Evolutionary conservation across 2,888 invertebrate genomes (phyloP).

Genomic region (Calliphora vomitoria): DNA sequence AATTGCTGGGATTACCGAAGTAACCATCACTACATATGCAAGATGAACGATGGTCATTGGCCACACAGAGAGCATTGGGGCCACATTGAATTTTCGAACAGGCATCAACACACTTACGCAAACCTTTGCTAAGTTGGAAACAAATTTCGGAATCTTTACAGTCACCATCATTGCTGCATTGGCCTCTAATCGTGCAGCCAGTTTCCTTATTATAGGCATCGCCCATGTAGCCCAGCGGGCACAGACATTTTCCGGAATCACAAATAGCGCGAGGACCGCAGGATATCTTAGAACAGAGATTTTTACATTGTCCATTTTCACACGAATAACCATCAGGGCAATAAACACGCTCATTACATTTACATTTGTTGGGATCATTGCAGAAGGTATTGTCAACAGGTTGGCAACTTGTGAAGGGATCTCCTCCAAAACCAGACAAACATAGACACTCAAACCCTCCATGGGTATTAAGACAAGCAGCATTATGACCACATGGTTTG

Average conservation of each 20-base stretch:
- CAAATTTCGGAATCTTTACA: constrained; percentile 94
- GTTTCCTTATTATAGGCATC: constrained; percentile 89
- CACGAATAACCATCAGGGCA: constrained; percentile 92
- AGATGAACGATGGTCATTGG: constrained; percentile 92
- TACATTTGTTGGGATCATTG: constrained; percentile 88
- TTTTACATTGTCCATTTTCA: constrained; percentile 89
- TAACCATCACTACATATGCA: constrained; percentile 94
- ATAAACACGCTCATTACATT: constrained; percentile 89
- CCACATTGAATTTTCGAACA: constrained; percentile 95
- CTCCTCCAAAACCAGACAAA: constrained; percentile 92
- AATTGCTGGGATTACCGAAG: constrained; percentile 92
- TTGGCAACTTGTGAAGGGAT: constrained; percentile 94
- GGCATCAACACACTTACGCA: constrained; percentile 93
- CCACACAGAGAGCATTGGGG: constrained; percentile 94
- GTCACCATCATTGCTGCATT: constrained; percentile 92
- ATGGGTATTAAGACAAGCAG: constrained; percentile 94
- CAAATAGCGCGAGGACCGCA: constrained; percentile 94
- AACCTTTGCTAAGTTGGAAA: constrained; percentile 91
- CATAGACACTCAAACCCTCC: constrained; percentile 96
- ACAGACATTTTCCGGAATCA: constrained; percentile 91
- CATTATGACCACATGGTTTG: constrained; percentile 92
- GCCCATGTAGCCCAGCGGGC: constrained; percentile 91
- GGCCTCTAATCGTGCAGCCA: constrained; percentile 91
- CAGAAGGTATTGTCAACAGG: constrained; percentile 89
- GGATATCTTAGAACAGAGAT: constrained; percentile 90